A percentile compares a stretch with the other conserved stretches of the same genome.
Conservation (phyloP, 1,140 invertebrate species). For the Tetragonula clypearis region DNA sequence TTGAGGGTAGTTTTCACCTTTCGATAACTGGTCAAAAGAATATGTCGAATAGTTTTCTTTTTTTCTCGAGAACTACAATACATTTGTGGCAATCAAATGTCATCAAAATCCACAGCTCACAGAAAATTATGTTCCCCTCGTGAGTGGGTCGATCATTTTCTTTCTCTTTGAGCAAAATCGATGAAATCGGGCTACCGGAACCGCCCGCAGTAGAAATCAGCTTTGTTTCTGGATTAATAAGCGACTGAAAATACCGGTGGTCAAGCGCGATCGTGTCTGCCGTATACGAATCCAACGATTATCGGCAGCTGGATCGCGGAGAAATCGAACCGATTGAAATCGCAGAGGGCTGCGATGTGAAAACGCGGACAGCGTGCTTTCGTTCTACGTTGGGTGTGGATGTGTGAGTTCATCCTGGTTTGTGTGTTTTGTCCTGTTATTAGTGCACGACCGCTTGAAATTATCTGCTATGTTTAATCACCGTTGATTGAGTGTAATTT, state of each 20-base stretch:
- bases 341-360: not conserved
- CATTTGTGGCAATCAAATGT: no score
- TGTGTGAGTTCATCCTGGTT: not conserved
- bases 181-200: not conserved
- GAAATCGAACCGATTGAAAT: not conserved
- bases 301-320: not conserved
- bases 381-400: not conserved
- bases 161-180: not conserved
- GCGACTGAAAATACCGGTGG: not conserved
- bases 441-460: rapidly evolving
- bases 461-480: not conserved
- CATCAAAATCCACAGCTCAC: no score
- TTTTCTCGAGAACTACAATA: no score
- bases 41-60: no score
- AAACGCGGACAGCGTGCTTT: not conserved
- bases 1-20: no score
- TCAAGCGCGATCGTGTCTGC: not conserved
- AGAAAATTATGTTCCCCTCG: no score
- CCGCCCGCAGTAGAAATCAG: not conserved
- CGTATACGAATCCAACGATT: not conserved
- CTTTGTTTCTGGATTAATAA: slow-evolving; percentile 12
- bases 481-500: not conserved
- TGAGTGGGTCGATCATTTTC: not conserved
- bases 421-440: not conserved
- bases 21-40: no score